These are phyloP conservation scores for Candidula unifasciata DNA, from an alignment of 2,888 invertebrate genomes.

Conservation along the genomic window DNA sequence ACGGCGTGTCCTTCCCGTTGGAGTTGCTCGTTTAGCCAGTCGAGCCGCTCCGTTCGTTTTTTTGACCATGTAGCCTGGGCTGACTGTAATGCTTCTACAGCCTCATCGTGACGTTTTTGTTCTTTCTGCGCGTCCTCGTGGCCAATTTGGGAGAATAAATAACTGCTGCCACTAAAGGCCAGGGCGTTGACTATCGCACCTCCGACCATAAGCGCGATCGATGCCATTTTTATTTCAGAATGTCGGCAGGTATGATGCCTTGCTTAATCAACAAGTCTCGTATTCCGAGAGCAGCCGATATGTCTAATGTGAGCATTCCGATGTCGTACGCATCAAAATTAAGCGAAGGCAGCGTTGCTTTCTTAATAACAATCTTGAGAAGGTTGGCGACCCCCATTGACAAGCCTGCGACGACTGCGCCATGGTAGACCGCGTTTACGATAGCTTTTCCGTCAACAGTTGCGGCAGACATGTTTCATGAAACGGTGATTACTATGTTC, in stretches of 20 bases:
- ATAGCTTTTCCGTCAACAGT: too few species aligned
- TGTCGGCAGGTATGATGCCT: not conserved
- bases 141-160: constrained; percentile 1
- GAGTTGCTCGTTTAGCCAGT: not conserved
- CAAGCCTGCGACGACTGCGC: too few species aligned
- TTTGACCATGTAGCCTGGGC: too few species aligned
- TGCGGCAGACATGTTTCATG: not conserved
- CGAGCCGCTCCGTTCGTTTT: too few species aligned
- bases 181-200: constrained; percentile 1
- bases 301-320: not conserved
- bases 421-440: too few species aligned
- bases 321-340: not conserved
- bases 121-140: too few species aligned
- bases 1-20: too few species aligned
- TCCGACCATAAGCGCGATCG: not conserved
- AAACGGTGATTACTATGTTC: not conserved
- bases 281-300: not conserved
- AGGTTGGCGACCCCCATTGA: not conserved
- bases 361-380: not conserved
- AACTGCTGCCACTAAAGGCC: not conserved
- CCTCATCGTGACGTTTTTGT: constrained; percentile 21
- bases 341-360: not conserved
- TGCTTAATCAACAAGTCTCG: not conserved
- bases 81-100: constrained; percentile 4
- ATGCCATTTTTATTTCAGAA: constrained; percentile 7